Base-by-base conservation (phyloP, 2,888 invertebrate genomes). In the Trissonchulus latispiculum region DNA sequence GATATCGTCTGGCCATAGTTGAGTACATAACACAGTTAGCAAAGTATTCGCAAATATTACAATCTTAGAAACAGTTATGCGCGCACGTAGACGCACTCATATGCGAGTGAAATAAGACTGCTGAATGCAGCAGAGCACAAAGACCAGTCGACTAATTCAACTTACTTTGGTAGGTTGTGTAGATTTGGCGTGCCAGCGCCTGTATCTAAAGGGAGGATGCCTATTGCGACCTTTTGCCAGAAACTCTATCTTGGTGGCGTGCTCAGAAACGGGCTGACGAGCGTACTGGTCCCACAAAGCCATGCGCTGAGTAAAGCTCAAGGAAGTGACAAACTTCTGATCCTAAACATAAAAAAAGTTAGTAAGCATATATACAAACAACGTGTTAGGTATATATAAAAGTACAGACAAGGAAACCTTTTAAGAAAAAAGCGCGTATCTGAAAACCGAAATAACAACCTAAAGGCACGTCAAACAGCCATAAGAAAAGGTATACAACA, bases 231-330 rank as follows among this genome's bases (percentile, higher is more conserved):
- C 89, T 79, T 90, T 90, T 1, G 91, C 88, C 61, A 95, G 88
- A 85, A 95, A 95, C 84, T 91, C 90, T 31, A 92, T 84, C 84
- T 93, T 93, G 48, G 94, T 88, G 0, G 90, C 88, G 81, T 94
- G 91, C 80, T 93, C 92, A 28, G 92, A 87, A 23, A 84, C 77
- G 3, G 80, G 78, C 0, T 90, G 90, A 32, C 89, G 89, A 0
- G 89, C 87, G 85, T 90, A 93, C 80, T 88, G 88, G 81, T 93
- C 90, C 94, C 95, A 95, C 37, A 95, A 84, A 72, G 90, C 90
- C 35, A 94, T 88, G 15, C 95, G 88, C 83, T 95, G 92, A 0
- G 91, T 90, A n/a, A 91, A 89, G 36, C 92, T 90, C 71, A 90
- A 88, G 0, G 91, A 90, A 75, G 89, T 90, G 73, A 95, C 87